Evolutionary conservation across 2,113 vertebrate species (phyloP), one percentile per base, ranked within the genome.

Genomic region (Brachirus orientalis): DNA sequence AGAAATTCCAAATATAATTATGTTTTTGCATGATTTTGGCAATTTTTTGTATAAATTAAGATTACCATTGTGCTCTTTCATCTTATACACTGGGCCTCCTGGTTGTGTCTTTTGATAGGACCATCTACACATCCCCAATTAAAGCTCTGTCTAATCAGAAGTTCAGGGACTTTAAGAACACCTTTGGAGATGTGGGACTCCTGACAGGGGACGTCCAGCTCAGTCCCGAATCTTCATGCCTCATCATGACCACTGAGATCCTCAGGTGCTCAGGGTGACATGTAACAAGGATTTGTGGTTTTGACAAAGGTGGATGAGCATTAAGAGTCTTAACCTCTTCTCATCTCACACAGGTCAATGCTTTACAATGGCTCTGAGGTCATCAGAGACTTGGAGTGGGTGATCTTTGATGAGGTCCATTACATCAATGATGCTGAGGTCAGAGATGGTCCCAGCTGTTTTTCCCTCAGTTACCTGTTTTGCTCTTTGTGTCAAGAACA

Each of bases 141-240:
- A 98, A 98, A 79, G 96, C 96, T 19, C 82, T 98, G 79, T 97
- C 96, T 88, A 98, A 98, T 90, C 96, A 98, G 93, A 98, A 98
- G 86, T 98, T 97, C 86, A 86, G 96, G 51, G 96, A 98, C 80
- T 97, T 98, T 77, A 95, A 95, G 74, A 93, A 79, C 82, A 97
- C 96, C 0, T 97, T 98, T 14, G 92, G 93, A 4, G 96, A 98
- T 0, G 96, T 98, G 13, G 96, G 96, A 19, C 91, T 98, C 57
- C 90, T 98, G 72, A 98, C 96, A 0, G 96, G 96, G 2, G 96
- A 98, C 0, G 94, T 97, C 7, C 96, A 97, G 88, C 84, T 98
- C 52, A 96, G 94, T 45, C 94, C 96, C 0, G 95, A 96, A 6
- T 95, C 94, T 5, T 95, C 96, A 0, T 98, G 96, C 79, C 95